Evolutionary conservation across 1,140 invertebrate genomes (phyloP).

Genomic region (Octopus bimaculoides): DNA sequence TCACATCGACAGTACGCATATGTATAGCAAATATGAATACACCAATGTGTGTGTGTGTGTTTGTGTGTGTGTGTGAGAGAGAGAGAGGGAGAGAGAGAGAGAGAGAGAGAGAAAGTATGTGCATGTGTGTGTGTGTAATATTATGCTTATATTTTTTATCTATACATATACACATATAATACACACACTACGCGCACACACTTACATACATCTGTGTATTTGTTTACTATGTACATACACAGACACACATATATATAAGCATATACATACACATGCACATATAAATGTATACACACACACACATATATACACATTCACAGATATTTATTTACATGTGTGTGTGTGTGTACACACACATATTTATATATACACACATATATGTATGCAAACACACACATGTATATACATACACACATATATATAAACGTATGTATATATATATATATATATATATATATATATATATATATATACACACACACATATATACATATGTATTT

Average conservation of each 20-base stretch:
- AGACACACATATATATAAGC: neutral
- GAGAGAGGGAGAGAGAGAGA: too few relatives aligned
- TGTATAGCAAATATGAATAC: too few relatives aligned
- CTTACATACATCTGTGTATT: neutral
- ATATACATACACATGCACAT: neutral
- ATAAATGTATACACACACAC: neutral
- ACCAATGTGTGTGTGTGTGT: too few relatives aligned
- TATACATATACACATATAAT: too few relatives aligned
- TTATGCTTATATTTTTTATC: too few relatives aligned
- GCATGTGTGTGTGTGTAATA: too few relatives aligned
- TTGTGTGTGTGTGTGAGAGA: too few relatives aligned
- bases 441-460: neutral
- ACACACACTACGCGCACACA: too few relatives aligned
- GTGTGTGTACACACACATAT: neutral
- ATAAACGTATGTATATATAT: neutral
- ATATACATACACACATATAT: neutral
- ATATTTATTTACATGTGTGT: neutral
- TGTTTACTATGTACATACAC: neutral
- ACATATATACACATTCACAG: neutral
- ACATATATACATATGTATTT: neutral
- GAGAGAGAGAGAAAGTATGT: too few relatives aligned
- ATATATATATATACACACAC: neutral
- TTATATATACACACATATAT: neutral
- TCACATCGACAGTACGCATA: too few relatives aligned
- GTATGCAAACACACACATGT: neutral